Conservation (phyloP, 2,888 invertebrate species). For the Sarcophaga carnaria region DNA sequence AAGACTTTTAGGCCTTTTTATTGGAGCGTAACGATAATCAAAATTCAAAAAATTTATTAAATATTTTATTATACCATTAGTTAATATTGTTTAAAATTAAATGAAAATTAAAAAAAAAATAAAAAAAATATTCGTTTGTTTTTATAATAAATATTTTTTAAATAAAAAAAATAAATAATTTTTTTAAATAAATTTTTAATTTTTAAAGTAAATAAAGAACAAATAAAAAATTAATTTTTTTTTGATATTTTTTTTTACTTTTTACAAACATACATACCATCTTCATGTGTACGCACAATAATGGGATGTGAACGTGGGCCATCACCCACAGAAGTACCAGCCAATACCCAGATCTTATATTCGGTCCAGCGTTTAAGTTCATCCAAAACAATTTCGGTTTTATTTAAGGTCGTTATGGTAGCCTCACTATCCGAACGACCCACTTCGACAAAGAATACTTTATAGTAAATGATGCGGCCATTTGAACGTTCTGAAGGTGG, state of each 20-base stretch:
- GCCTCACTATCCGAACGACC: conserved; percentile 93
- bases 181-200: not conserved
- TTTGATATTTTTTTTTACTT: conserved; percentile 6
- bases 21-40: conserved; percentile 52
- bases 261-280: conserved; percentile 91
- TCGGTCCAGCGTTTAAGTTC: conserved; percentile 97
- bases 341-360: conserved; percentile 98
- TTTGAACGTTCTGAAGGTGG: conserved; percentile 95
- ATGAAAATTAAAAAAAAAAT: not conserved
- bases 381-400: conserved; percentile 91
- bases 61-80: conserved; percentile 38
- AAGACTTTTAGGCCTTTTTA: conserved; percentile 30
- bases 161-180: not conserved
- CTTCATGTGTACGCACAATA: conserved; percentile 97
- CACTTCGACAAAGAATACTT: conserved; percentile 93
- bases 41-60: conserved; percentile 65
- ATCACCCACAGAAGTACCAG: conserved; percentile 97
- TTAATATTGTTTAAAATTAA: conserved; percentile 15
- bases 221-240: conserved; percentile 28
- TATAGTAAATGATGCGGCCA: conserved; percentile 97
- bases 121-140: not conserved
- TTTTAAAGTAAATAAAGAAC: conserved; percentile 21
- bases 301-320: conserved; percentile 96
- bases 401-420: conserved; percentile 89
- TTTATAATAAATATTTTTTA: conserved; percentile 7